Percentiles rank a stretch among this genome's conserved stretches.
These are phyloP conservation scores for Siniperca obscura DNA, from an alignment of 2,797 vertebrate genomes.

Conservation along the genomic window DNA sequence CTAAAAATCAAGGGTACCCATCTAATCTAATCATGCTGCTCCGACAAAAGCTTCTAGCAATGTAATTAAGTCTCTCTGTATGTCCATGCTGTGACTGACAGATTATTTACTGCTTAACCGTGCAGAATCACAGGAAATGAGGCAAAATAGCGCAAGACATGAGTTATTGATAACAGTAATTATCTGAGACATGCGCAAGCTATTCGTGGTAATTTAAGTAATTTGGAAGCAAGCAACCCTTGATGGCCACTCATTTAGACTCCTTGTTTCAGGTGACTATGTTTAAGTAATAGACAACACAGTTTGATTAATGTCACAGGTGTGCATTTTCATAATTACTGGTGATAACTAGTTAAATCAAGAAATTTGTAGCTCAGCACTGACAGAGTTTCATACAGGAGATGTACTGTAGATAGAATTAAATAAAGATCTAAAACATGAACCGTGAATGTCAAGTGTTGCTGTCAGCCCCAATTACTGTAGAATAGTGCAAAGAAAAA, in stretches of 20 bases:
- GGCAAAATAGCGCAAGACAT: constrained; percentile 44
- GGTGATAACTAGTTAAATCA: background rate
- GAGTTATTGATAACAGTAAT: constrained; percentile 60
- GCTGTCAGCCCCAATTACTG: no score
- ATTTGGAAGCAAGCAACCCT: constrained; percentile 23
- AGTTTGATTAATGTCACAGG: background rate
- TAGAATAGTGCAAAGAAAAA: no score
- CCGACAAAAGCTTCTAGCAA: constrained; percentile 28
- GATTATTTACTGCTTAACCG: constrained; percentile 56
- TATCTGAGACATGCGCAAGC: constrained; percentile 45
- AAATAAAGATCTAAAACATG: background rate
- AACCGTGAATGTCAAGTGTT: background rate
- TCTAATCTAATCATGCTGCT: constrained; percentile 18
- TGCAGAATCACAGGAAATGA: constrained; percentile 53
- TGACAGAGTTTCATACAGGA: background rate
- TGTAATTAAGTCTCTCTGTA: constrained; percentile 48
- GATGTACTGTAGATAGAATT: background rate
- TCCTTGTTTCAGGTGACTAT: constrained; percentile 8
- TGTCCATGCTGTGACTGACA: constrained; percentile 45
- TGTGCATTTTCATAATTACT: no score
- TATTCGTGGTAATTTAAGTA: constrained; percentile 37
- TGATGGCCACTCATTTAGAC: background rate
- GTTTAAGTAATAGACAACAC: background rate
- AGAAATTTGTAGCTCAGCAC: background rate
- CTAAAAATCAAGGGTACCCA: constrained; percentile 24